Evolutionary conservation across 1,140 invertebrate species (phyloP).

Genomic region (Oncopeltus fasciatus): DNA sequence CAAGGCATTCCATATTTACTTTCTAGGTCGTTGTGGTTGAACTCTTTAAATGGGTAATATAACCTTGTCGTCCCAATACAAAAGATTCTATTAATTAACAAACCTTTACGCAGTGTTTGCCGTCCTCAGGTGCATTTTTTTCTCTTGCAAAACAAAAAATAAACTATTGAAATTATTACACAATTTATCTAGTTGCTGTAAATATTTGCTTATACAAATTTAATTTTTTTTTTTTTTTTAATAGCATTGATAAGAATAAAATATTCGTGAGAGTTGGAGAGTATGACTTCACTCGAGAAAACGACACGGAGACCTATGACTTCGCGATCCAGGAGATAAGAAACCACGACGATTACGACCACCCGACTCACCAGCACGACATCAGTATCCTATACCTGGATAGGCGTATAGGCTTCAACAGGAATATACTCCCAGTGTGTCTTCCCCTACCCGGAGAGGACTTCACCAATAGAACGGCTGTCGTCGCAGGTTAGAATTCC

Average conservation of each 20-base stretch:
- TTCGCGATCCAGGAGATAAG: conserved; percentile 26
- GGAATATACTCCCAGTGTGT: conserved; percentile 49
- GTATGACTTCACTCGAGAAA: conserved; percentile 22
- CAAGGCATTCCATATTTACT: no score
- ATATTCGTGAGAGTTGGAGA: conserved; percentile 24
- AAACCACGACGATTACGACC: conserved; percentile 52
- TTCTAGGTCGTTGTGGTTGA: no score
- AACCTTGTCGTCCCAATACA: no score
- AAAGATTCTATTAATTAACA: no score
- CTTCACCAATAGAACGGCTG: conserved; percentile 17
- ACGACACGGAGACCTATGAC: conserved; percentile 22
- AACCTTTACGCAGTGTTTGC: no score
- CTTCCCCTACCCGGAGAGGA: conserved; percentile 39
- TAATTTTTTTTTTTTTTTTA: conserved; percentile 5
- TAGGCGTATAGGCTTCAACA: conserved; percentile 41
- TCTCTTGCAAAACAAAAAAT: no score
- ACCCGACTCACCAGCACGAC: conserved; percentile 59
- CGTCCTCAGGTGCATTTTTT: no score
- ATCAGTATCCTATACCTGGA: conserved; percentile 60
- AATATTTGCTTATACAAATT: no score
- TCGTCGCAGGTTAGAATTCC: conserved; percentile 26
- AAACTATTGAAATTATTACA: no score
- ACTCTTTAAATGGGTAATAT: no score
- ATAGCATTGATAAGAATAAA: conserved; percentile 12
- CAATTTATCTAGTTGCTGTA: no score